Evolutionary conservation across 2,797 vertebrate genomes (phyloP), one percentile per base, ranked within the genome.

Genomic region (Helostoma temminkii): DNA sequence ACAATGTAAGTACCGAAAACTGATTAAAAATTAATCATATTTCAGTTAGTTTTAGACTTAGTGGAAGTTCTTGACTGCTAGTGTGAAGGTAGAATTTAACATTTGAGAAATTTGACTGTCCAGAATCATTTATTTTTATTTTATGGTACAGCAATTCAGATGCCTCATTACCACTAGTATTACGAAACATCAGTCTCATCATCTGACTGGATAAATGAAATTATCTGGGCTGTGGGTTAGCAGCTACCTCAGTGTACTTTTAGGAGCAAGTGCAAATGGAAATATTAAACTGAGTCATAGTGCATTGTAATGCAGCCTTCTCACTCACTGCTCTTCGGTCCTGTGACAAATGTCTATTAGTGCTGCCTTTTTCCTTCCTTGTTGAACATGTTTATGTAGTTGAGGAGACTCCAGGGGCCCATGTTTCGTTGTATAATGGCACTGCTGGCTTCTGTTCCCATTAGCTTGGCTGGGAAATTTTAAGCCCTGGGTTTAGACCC

Each of bases 341-440:
- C 14, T 41, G 8, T 70, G 53, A 74, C 56, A 22, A 68, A 73
- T 81, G 34, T 48, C 16, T 72, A 22, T 82, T 18, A 28, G 34
- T 63, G 9, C 55, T 61, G 45, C 21, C 42, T 9, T 78, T 67
- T 66, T 54, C 58, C 64, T 45, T 47, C 42, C 49, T 53, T 53
- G 48, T 30, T 77, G 56, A 59, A 37, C 52, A 32, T 84, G 71
- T 89, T 85, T 78, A 62, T 74, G 46, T 66, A 63, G 49, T 62
- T 76, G 32, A 85, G n/a, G 60, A 74, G 63, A 11, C 87, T 76
- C 85, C 28, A 16, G 83, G 73, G 82, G 68, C 73, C 66, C 34
- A 45, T 83, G 67, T 75, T 66, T 83, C 41, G 60, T 48, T 55
- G 54, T 66, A 6, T 82, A 78, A 84, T 80, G 78, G 8, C 37